Evolutionary conservation across 1,140 invertebrate species (phyloP).

Genomic region (Lithobius niger): DNA sequence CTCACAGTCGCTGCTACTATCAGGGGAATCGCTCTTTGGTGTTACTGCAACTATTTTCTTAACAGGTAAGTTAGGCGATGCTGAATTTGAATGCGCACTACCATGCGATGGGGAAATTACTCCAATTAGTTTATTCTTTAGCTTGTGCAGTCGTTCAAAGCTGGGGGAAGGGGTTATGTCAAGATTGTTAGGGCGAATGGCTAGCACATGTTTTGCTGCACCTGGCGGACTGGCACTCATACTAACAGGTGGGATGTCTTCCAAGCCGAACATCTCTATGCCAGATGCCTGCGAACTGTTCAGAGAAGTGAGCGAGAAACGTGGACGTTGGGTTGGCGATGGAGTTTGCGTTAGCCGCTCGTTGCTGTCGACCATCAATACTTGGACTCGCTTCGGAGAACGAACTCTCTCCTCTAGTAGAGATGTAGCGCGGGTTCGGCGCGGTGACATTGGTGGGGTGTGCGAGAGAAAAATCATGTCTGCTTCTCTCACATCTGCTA

Average conservation of each 20-base stretch:
- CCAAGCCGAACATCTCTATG: background rate
- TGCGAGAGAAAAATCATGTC: background rate
- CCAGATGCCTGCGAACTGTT: background rate
- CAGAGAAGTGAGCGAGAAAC: background rate
- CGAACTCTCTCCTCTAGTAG: no score
- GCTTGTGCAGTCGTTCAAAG: background rate
- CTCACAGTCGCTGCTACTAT: background rate
- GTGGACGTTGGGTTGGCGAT: background rate
- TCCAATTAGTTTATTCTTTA: background rate
- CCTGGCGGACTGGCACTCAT: no score
- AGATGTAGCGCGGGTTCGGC: background rate
- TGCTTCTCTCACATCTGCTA: background rate
- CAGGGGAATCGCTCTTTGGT: background rate
- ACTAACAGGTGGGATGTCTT: background rate
- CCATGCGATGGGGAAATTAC: background rate
- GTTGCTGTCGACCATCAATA: no score
- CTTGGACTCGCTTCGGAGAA: no score
- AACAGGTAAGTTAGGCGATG: no score
- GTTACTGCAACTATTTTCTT: background rate
- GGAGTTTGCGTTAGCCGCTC: background rate
- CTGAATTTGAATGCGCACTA: no score
- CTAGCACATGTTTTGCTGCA: no score
- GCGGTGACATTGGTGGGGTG: no score
- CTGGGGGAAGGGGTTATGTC: background rate
- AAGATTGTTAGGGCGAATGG: background rate